A percentile compares a stretch with the other conserved stretches of the same genome.
Conservation (phyloP, 2,888 invertebrate species). For the Thera obeliscata region DNA sequence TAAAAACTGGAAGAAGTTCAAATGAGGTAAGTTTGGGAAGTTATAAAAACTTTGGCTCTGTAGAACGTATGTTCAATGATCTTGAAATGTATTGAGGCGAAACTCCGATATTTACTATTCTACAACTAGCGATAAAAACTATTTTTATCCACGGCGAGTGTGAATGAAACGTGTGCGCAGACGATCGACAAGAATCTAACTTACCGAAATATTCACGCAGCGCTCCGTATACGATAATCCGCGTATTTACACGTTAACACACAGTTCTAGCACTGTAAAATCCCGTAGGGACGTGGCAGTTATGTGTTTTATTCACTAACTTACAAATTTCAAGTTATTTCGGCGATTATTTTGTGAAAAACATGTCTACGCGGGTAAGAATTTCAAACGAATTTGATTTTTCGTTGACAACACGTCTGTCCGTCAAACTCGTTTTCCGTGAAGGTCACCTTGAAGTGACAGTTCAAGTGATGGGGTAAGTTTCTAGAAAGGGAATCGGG, state of each 20-base stretch:
- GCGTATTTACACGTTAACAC: slow-evolving; percentile 31
- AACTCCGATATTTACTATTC: slow-evolving; percentile 32
- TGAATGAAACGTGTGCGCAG: slow-evolving; percentile 36
- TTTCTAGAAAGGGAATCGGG: too few relatives aligned
- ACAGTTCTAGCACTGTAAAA: slow-evolving; percentile 67
- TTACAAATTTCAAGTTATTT: slow-evolving; percentile 56
- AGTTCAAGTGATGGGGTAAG: slow-evolving; percentile 39
- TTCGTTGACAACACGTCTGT: slow-evolving; percentile 65
- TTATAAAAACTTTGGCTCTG: not conserved
- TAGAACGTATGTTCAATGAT: not conserved
- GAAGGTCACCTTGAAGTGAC: slow-evolving; percentile 82
- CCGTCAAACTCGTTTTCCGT: slow-evolving; percentile 65
- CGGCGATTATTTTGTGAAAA: slow-evolving; percentile 54
- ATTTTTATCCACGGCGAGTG: slow-evolving; percentile 39
- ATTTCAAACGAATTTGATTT: slow-evolving; percentile 71
- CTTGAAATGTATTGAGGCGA: slow-evolving; percentile 9
- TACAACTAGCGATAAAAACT: slow-evolving; percentile 36
- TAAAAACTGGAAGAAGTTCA: not conserved
- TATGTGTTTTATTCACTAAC: slow-evolving; percentile 50
- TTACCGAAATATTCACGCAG: slow-evolving; percentile 56
- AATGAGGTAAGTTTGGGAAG: not conserved
- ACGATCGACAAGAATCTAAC: slow-evolving; percentile 50
- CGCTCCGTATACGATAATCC: slow-evolving; percentile 34
- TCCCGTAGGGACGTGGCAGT: slow-evolving; percentile 61
- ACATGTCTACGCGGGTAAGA: slow-evolving; percentile 78